Evolutionary conservation across 2,797 vertebrate genomes (phyloP).

Genomic region (Champsocephalus esox): DNA sequence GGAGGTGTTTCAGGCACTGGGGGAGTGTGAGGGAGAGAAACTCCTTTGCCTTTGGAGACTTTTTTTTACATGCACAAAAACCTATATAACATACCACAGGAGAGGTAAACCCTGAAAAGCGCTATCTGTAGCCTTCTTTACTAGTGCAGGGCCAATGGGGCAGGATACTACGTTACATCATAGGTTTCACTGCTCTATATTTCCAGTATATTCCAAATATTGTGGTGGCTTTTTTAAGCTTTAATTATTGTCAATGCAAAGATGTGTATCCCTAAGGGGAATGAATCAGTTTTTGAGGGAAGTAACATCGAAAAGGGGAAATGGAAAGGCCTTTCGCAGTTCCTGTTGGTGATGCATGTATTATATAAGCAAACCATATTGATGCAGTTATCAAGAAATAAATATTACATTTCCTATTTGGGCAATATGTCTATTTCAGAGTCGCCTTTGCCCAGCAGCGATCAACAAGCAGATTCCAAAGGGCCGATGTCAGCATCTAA

Average conservation of each 20-base stretch:
- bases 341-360: slow-evolving; percentile 3
- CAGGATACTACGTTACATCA: not conserved
- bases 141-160: too few species aligned
- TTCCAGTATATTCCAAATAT: not conserved
- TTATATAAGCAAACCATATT: not conserved
- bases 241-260: not conserved
- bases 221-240: not conserved
- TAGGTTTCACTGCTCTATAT: not conserved
- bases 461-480: not conserved
- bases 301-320: not conserved
- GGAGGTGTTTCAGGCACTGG: too few species aligned
- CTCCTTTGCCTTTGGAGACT: too few species aligned
- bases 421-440: slow-evolving; percentile 4
- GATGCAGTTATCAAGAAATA: not conserved
- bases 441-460: not conserved
- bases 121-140: too few species aligned
- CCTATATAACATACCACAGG: too few species aligned
- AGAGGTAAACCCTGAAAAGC: too few species aligned
- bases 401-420: not conserved
- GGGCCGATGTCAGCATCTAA: not conserved
- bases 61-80: too few species aligned
- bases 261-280: not conserved
- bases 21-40: too few species aligned
- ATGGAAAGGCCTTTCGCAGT: not conserved
- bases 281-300: not conserved